Base-by-base conservation (phyloP, 2,113 vertebrate species). In the Hemicordylus capensis region DNA sequence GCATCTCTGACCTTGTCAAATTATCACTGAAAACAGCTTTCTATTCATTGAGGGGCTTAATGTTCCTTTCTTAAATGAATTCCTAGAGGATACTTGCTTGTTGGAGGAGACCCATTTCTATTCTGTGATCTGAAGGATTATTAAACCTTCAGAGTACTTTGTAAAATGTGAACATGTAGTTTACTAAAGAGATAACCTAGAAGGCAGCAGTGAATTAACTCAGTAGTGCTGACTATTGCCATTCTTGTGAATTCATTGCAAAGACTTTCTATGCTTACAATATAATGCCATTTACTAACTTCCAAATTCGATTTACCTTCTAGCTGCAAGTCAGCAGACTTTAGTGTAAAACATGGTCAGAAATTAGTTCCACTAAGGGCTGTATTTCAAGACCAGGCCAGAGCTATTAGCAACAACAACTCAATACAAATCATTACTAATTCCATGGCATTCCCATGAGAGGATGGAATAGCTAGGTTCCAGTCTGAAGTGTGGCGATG, bases 131-230 rank as follows among this genome's bases (percentile, higher is more conserved):
- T 81, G 69, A 83, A 93, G 44, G 58, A 90, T 81, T 83, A 69
- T 87, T 93, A 85, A 90, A 61, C 63, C 86, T 91, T 78, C 34
- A 37, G n/a, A 87, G 70, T 67, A 73, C 78, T 81, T 61, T 82
- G 67, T 69, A 72, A 89, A 78, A 84, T 44, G 87, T 74, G 92
- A 90, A 92, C 92, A 89, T 61, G 56, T 77, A 31, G 73, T 80
- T 87, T 83, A 48, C 89, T 90, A n/a, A 92, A 86, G 84, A 92
- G 89, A 87, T 73, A 88, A 87, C 83, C 84, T 70, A 81, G 90
- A 90, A 89, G 89, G 66, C 85, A 72, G 91, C 89, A 87, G 83
- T 85, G 89, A 90, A 93, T 94, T 90, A 92, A 81, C 69, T 42
- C 70, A 39, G 66, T 72, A 17, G 28, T 92, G 92, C 93, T 93